Evolutionary conservation across 2,113 vertebrate species (phyloP), one percentile per base, ranked within the genome.

Genomic region (Lepus americanus): DNA sequence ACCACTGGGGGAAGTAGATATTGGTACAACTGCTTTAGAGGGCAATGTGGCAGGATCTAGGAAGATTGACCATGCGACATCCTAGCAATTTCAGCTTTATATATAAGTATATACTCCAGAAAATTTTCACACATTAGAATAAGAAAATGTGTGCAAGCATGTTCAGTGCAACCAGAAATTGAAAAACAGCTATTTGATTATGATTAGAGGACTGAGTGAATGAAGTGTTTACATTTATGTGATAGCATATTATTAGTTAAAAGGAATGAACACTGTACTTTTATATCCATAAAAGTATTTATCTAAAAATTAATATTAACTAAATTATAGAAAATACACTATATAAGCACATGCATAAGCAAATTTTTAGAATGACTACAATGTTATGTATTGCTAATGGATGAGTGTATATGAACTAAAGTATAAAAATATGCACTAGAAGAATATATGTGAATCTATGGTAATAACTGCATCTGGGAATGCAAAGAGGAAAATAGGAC

Each of bases 51-150:
- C 70, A 92, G 69, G 27, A 76, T 90, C 7, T 74, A 13, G 66
- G 1, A 90, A 70, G 49, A 79, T 33, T 66, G 81, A 87, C 92
- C 79, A 70, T 84, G 39, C 39, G 22, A 6, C 39, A 72, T 66
- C n/a, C 70, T 51, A 90, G 11, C 9, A 83, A 94, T 66, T 92
- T 36, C 80, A 80, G 31, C 76, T 88, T 96, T 73, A 59, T 17
- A 59, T 17, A 59, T 17, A 90, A 61, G 36, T 20, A 85, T 55
- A 66, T 10, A 19, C 22, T 70, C 12, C 31, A 79, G 76, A 74
- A 29, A 95, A 91, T 36, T 67, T 70, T 92, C 63, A 36, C 59
- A 83, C 27, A 49, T 87, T 87, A 63, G 51, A 72, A 64, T 79
- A 94, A 78, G 72, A 89, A 25, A 79, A 49, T 6, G 61, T 33